phyloP scores from a whole-genome alignment of 2,113 vertebrate species.

The Paratilapia polleni region DNA sequence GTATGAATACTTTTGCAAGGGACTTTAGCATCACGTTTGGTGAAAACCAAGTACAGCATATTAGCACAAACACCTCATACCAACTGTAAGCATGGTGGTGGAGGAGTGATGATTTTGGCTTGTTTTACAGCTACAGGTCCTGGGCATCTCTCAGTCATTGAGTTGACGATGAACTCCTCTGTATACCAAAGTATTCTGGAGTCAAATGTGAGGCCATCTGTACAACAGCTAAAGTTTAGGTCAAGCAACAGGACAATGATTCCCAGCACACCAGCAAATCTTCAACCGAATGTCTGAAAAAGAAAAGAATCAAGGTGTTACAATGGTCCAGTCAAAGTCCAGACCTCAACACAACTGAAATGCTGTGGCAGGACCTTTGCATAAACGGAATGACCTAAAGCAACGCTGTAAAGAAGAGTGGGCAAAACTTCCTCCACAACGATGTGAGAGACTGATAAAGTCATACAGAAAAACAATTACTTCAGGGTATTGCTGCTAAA shows the following conservation, averaged over 20 bases:
- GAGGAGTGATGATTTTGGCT: not conserved
- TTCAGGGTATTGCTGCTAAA: not conserved
- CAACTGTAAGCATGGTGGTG: fast-evolving
- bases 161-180: not conserved
- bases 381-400: not conserved
- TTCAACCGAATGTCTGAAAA: too few species aligned
- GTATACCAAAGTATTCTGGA: not conserved
- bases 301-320: too few species aligned
- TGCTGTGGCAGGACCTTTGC: not conserved
- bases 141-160: not conserved
- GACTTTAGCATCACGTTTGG: too few species aligned
- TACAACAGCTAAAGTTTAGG: not conserved
- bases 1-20: too few species aligned
- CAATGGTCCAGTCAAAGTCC: too few species aligned
- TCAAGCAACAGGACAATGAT: too few species aligned
- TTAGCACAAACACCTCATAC: too few species aligned
- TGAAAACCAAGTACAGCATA: not conserved
- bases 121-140: not conserved
- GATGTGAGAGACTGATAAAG: not conserved
- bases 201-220: not conserved
- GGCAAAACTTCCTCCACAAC: fast-evolving
- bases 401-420: not conserved
- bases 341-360: too few species aligned
- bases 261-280: too few species aligned
- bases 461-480: not conserved